Base-by-base conservation (phyloP, 2,113 vertebrate species). In the Camelus bactrianus region DNA sequence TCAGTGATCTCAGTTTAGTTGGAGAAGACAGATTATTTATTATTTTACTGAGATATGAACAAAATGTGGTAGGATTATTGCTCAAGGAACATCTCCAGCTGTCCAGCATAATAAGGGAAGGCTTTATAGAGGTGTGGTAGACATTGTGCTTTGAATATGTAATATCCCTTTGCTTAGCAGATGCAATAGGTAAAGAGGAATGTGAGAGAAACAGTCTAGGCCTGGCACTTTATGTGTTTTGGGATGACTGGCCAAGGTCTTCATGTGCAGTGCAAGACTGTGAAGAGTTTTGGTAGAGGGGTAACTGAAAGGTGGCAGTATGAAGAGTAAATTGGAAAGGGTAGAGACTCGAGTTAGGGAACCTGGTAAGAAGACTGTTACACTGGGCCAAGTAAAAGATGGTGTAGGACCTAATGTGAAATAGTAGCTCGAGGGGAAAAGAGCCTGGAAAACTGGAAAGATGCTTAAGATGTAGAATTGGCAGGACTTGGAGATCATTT, bases 201-300 rank as follows among this genome's bases (percentile, higher is more conserved):
- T 46, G 20, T 93, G 46, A 91, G 48, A 60, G n/a, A 89, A 91
- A 22, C 9, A 46, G 79, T 95, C 10, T 80, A 24, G 50, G 62
- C 32, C 26, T 89, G 28, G 26, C 35, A 87, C 65, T 92, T 86
- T 12, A 5, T 93, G 42, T 89, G 50, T 87, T 94, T 91, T 50
- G 54, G 46, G 58, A 32, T 93, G 82, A 16, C 64, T 93, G 28
- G 42, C 56, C 24, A 46, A 75, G 42, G 62, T 8, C 58, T 82
- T 81, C 93, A 42, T 60, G 42, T 80, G 42, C 17, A 76, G 52
- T 65, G 14, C 24, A 65, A 58, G 82, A 22, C 52, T 50, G 52
- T 93, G 28, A 84, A 46, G 65, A 82, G n/a, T 82, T 91, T 93
- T 80, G 62, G 11, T 84, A 70, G 82, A 88, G 14, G 50, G 30